Base-by-base conservation (phyloP, 2,113 vertebrate genomes). In the Caloenas nicobarica region DNA sequence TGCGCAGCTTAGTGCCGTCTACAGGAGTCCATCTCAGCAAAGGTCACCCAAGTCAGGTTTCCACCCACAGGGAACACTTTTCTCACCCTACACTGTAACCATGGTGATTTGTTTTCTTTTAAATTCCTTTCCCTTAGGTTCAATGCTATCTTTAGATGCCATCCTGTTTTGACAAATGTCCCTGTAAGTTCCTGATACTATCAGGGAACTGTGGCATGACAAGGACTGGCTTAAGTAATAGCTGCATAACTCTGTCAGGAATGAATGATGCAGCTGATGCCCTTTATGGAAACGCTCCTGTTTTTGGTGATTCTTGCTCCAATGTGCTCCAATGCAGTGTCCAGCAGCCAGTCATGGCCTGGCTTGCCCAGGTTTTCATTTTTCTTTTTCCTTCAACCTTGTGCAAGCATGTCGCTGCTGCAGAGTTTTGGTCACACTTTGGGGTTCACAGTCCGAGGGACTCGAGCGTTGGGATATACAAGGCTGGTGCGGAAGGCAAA, bases 71-170 rank as follows among this genome's bases (percentile, higher is more conserved):
- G 48, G 73, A 96, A 89, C 62, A 50, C 83, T 81, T 89, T 89
- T 89, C 82, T 93, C 68, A 89, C 72, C 85, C 95, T 86, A 23
- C 29, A 31, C 5, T 11, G 90, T 95, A 95, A 95, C 96, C 91
- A 95, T 92, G 72, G 95, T 92, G 81, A 95, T 68, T 89, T 95
- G 86, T 94, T 97, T 97, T 96, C 93, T 80, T 95, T 95, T 80
- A 89, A 96, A 97, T 96, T 96, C 95, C 89, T 96, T 93, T 87
- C 82, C 61, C 68, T 91, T 92, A 91, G 94, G 70, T 96, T 96
- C 92, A 96, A 50, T 56, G 86, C 91, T 97, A 95, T 96, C 92
- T 97, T 96, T 95, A 94, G 91, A 95, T 89, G 95, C 94, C 94
- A 95, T 96, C 89, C 88, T 89, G 50, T 93, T 95, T 93, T 96